Evolutionary conservation across 2,797 vertebrate species (phyloP), one percentile per base, ranked within the genome.

Genomic region (Eulemur albifrons): DNA sequence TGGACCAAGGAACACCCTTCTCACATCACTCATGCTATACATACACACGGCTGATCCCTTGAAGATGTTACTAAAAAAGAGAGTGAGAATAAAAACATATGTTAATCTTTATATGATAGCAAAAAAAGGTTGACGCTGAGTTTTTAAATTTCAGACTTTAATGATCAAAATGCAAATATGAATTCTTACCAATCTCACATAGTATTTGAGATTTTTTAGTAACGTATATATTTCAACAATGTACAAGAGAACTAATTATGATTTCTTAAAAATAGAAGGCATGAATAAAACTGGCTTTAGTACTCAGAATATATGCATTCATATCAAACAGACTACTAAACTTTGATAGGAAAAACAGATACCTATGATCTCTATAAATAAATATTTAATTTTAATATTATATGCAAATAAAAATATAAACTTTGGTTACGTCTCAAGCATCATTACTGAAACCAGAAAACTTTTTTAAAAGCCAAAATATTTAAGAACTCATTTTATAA

Each of bases 21-120:
- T 98, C 76, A 99, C 99, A 75, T 99, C 99, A 1, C 99, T 98
- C 99, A 99, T 99, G 98, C 99, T 99, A 97, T 99, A 99, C 99
- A 99, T 99, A 23, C 99, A 99, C 79, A 99, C 99, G 0, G 99
- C 99, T 30, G 99, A 99, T 4, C 99, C 99, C 98, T 99, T 99
- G 98, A 99, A 99, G 98, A 99, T 99, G 97, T 99, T 99, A 97
- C 99, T 99, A 96, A 79, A 98, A 97, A 45, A 61, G 93, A 92
- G n/a, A 97, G 76, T 88, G 30, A 96, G 11, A 97, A 67, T 65
- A 61, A 67, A 99, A 98, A 94, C 98, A 98, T 98, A 98, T 98
- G 98, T 97, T 93, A 15, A 0, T 75, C 87, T 95, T 81, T 83
- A 50, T 9, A 57, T 35, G 76, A 93, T 43, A 4, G 2, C 5